Base-by-base conservation (phyloP, 1,140 invertebrate genomes). In the Drosophila nasuta region DNA sequence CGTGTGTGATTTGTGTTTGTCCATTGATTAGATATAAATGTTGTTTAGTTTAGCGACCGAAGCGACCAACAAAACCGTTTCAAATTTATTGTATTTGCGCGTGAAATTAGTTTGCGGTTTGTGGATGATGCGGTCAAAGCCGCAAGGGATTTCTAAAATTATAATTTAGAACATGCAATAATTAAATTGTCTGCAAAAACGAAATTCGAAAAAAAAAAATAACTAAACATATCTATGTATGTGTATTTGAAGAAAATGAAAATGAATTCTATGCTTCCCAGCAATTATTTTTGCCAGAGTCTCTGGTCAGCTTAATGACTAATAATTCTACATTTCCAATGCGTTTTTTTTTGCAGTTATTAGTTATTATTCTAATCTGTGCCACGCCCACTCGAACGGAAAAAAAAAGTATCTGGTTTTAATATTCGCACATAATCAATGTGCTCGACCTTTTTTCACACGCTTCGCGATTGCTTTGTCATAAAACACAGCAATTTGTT, bases 91-190 rank as follows among this genome's bases (percentile, higher is more conserved):
- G 64, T 76, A 46, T 85, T 69, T 78, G 63, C 64, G 67, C 59
- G 75, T 86, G 58, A 76, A 86, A 86, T 86, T 86, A 79, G 82
- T 79, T 82, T 76, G 73, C 46, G 73, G 73, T 72, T 43, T 67
- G 75, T 52, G 82, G 79, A 45, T 49, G 79, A 45, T 49, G 33
- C 48, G 35, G 30, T 28, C 51, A 1, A 11, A 15, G 11, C 41
- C n/a, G 2, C 33, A 51, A 52, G 10, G 43, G 43, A 49, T 11
- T n/a, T 25, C 20, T 17, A 46, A 41, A 60, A 58, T 77, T 77
- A 71, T 87, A 82, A 87, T 88, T 82, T 74, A 43, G 60, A 45
- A 75, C 66, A 82, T 82, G 15, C 68, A 88, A 77, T 77, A 69
- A 74, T 62, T n/a, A 54, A 88, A 87, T 73, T 74, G 54, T 57